A percentile compares a stretch with the other conserved stretches of the same genome.
Conservation (phyloP, 2,113 vertebrate genomes). For the Natator depressus region DNA sequence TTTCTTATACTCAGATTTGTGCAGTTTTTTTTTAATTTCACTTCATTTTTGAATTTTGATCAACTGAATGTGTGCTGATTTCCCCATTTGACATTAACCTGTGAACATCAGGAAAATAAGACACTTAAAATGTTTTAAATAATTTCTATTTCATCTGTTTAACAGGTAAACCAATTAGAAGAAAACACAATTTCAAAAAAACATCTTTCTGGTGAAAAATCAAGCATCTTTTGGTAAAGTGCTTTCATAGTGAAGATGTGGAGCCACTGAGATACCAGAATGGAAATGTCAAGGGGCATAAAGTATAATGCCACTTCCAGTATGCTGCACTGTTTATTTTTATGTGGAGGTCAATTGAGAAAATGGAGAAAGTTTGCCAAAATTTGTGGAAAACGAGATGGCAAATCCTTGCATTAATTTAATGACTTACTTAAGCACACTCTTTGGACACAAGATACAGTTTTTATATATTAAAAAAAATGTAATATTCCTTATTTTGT, state of each 20-base stretch:
- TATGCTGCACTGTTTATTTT: background rate
- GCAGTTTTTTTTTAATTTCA: background rate
- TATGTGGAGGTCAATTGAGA: background rate
- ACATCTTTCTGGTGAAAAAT: background rate
- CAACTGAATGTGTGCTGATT: background rate
- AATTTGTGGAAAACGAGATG: conserved; percentile 4
- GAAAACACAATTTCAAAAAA: conserved; percentile 1
- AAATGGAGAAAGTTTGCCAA: conserved; percentile 7
- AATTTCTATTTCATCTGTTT: conserved; percentile 15
- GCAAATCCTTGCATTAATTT: background rate
- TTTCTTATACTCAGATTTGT: background rate
- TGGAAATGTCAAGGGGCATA: background rate
- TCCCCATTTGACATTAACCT: background rate
- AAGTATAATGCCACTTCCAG: background rate
- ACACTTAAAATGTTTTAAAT: background rate
- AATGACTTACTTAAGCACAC: background rate
- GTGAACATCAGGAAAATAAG: background rate
- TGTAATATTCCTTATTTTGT: conserved; percentile 19
- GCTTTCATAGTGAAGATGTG: background rate
- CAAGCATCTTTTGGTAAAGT: background rate
- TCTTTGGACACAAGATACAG: background rate
- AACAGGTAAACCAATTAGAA: conserved; percentile 50
- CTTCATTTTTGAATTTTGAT: background rate
- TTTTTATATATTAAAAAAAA: background rate
- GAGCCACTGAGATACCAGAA: background rate